Percentiles rank a stretch among this genome's conserved stretches.
Evolutionary conservation across 2,113 vertebrate genomes (phyloP).

Genomic region (Lampris incognitus): DNA sequence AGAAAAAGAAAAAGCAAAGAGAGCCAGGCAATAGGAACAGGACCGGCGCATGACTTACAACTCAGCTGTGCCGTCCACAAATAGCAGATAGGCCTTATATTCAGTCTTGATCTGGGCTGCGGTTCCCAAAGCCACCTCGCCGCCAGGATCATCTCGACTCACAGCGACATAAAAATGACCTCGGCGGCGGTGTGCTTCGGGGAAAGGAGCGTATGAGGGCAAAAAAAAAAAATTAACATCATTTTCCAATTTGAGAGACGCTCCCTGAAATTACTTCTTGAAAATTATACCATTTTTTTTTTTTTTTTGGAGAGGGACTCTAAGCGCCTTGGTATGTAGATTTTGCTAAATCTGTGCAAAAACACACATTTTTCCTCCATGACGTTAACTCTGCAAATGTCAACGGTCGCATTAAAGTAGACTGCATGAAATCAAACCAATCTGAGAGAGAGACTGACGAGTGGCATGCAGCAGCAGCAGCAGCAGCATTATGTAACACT

Average conservation of each 20-base stretch:
- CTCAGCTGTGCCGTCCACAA: slow-evolving; percentile 36
- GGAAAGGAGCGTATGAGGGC: background rate
- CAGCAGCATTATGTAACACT: slow-evolving; percentile 53
- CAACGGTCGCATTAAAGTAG: background rate
- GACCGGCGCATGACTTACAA: slow-evolving; percentile 17
- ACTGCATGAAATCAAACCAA: background rate
- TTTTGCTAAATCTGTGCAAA: background rate
- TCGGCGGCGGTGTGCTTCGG: background rate
- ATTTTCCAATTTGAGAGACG: background rate
- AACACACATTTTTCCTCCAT: background rate
- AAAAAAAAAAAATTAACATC: background rate
- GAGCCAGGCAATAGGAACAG: slow-evolving; percentile 41
- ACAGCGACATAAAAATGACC: slow-evolving; percentile 1
- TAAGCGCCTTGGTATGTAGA: background rate
- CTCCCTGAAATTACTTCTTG: background rate
- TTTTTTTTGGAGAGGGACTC: no score
- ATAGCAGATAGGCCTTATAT: background rate
- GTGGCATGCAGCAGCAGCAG: slow-evolving; percentile 27
- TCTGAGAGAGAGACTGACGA: slow-evolving; percentile 46
- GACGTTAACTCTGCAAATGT: background rate
- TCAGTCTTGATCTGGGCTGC: background rate
- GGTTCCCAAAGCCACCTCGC: slow-evolving; percentile 6
- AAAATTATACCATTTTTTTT: background rate
- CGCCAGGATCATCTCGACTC: background rate
- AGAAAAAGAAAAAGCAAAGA: slow-evolving; percentile 46